A percentile compares a stretch with the other conserved stretches of the same genome.
Evolutionary conservation across 2,113 vertebrate species (phyloP).

Genomic region (Glareola pratincola): DNA sequence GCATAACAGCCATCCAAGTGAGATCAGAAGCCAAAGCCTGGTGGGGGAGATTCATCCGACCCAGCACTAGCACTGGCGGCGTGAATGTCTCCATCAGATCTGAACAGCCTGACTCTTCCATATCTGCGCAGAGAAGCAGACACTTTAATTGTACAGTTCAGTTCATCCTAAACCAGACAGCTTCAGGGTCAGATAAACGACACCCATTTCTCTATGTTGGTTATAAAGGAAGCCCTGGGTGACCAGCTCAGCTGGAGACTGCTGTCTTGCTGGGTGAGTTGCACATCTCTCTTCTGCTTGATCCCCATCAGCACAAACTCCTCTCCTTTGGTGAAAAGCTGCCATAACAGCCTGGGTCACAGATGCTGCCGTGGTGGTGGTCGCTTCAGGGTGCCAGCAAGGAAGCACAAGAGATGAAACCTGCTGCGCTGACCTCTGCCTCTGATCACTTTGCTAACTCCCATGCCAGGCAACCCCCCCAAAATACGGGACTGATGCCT

Average conservation of each 20-base stretch:
- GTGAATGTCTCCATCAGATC: background rate
- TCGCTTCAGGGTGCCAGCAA: rapidly evolving
- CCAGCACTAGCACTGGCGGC: background rate
- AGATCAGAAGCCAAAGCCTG: background rate
- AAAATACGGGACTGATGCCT: rapidly evolving
- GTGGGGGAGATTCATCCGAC: background rate
- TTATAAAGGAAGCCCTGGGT: background rate
- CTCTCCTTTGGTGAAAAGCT: background rate
- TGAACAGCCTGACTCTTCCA: background rate
- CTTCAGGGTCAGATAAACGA: background rate
- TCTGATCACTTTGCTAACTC: background rate
- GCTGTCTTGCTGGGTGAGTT: background rate
- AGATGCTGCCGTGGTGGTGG: background rate
- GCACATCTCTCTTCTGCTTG: background rate
- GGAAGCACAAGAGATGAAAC: background rate
- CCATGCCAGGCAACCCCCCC: background rate
- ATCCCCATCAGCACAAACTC: background rate
- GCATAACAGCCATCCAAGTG: background rate
- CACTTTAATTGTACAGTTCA: background rate
- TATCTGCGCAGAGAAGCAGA: background rate
- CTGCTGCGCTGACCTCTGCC: background rate
- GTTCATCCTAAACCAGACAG: background rate
- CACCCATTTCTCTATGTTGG: rapidly evolving
- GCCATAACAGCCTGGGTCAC: rapidly evolving
- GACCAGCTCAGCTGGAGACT: background rate